A percentile compares a stretch with the other conserved stretches of the same genome.
Conservation (phyloP, 2,888 invertebrate species). For the Rhimphoctona megacephalus region DNA sequence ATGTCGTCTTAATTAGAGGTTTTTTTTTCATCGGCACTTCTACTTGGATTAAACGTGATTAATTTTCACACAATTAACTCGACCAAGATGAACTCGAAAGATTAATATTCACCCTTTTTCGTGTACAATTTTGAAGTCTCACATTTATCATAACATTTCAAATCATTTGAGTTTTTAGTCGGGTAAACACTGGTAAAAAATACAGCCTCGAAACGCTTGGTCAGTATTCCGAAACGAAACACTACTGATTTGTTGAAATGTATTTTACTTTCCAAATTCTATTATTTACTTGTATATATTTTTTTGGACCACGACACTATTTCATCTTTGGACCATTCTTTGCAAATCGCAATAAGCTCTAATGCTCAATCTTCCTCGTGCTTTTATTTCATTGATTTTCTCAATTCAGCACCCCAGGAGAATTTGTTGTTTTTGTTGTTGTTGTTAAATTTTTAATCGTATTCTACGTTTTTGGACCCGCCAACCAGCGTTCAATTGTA, state of each 20-base stretch:
- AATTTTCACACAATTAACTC: background rate
- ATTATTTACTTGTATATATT: background rate
- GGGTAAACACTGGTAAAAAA: constrained; percentile 71
- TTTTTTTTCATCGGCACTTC: background rate
- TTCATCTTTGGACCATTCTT: constrained; percentile 65
- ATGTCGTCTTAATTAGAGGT: background rate
- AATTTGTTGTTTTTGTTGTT: constrained; percentile 6
- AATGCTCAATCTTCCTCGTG: constrained; percentile 32
- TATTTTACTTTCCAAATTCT: constrained; percentile 57
- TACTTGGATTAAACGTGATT: background rate
- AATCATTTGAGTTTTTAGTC: background rate
- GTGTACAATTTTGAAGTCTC: background rate
- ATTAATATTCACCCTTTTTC: background rate
- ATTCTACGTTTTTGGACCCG: constrained; percentile 84
- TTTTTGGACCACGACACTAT: constrained; percentile 71
- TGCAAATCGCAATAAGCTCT: constrained; percentile 52
- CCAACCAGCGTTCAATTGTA: constrained; percentile 83
- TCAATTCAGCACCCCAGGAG: constrained; percentile 28
- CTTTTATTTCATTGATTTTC: constrained; percentile 19
- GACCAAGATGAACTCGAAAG: background rate
- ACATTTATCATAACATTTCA: constrained; percentile 13
- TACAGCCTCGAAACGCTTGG: constrained; percentile 58
- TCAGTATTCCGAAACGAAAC: constrained; percentile 72
- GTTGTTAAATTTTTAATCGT: constrained; percentile 75
- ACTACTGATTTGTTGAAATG: constrained; percentile 72